Conservation (phyloP, 2,113 vertebrate species). For the Pollachius pollachius region DNA sequence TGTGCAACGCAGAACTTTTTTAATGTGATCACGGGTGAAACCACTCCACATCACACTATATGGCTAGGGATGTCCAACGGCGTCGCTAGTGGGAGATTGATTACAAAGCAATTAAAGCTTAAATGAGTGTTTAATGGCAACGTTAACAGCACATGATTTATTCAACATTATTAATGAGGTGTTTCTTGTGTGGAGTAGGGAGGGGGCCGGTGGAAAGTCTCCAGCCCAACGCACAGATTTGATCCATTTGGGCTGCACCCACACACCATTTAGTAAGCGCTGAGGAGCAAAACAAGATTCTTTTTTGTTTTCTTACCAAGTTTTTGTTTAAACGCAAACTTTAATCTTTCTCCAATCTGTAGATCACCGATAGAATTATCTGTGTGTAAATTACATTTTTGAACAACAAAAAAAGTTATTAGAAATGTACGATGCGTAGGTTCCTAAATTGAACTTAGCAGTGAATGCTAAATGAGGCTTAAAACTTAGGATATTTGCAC, state of each 20-base stretch:
- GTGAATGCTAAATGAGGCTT: too few species aligned
- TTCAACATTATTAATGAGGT: conserved; percentile 37
- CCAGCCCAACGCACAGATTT: too few species aligned
- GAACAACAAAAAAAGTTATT: too few species aligned
- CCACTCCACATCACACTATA: neutral
- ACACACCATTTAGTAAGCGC: too few species aligned
- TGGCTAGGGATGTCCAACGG: conserved; percentile 11
- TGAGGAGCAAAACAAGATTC: too few species aligned
- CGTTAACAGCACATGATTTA: conserved; percentile 38
- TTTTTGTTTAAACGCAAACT: neutral
- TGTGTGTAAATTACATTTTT: too few species aligned
- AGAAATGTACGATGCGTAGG: too few species aligned
- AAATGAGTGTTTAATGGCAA: conserved; percentile 44
- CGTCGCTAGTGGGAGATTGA: conserved; percentile 29
- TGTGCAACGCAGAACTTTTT: neutral
- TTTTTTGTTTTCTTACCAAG: neutral
- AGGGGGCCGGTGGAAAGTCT: too few species aligned
- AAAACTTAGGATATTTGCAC: too few species aligned
- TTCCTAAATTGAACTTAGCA: too few species aligned
- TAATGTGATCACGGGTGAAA: too few species aligned
- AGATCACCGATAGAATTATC: neutral
- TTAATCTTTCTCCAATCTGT: neutral
- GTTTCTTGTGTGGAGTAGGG: conserved; percentile 12
- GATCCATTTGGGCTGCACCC: too few species aligned
- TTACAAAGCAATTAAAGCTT: conserved; percentile 38